phyloP scores from a whole-genome alignment of 2,888 invertebrate genomes.

The Branchipolynoe longqiensis region DNA sequence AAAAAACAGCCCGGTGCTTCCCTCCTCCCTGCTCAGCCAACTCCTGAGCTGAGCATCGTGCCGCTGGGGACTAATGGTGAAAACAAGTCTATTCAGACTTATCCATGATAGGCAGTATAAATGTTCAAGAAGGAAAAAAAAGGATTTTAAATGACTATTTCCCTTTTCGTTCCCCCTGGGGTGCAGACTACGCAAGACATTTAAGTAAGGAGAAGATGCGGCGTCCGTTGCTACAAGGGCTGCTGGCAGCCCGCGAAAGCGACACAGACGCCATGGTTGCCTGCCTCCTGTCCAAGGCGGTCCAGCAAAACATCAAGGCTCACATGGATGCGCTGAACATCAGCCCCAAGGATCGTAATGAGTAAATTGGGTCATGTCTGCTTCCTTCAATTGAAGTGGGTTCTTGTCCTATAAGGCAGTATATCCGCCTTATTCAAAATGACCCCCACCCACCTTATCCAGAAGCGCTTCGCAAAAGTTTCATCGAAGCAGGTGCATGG shows the following conservation, averaged over 20 bases:
- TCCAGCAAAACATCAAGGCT: not conserved
- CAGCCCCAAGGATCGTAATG: too few species aligned
- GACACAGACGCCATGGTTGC: slow-evolving; percentile 11
- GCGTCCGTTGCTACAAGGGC: not conserved
- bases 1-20: too few species aligned
- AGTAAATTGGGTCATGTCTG: too few species aligned
- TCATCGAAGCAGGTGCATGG: too few species aligned
- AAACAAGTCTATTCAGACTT: not conserved
- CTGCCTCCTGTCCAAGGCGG: not conserved
- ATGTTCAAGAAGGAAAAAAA: not conserved
- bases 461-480: too few species aligned
- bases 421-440: too few species aligned
- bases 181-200: not conserved
- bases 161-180: not conserved
- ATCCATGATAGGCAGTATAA: not conserved
- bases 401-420: too few species aligned
- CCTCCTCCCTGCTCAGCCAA: too few species aligned
- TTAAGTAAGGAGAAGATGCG: slow-evolving; percentile 34
- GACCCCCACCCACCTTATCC: too few species aligned
- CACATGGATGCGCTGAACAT: slow-evolving; percentile 5
- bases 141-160: not conserved
- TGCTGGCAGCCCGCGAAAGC: not conserved
- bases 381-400: too few species aligned
- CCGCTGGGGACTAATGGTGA: not conserved
- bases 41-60: too few species aligned